These are phyloP conservation scores for Noctua pronuba DNA, from an alignment of 2,888 invertebrate genomes.

Conservation along the genomic window DNA sequence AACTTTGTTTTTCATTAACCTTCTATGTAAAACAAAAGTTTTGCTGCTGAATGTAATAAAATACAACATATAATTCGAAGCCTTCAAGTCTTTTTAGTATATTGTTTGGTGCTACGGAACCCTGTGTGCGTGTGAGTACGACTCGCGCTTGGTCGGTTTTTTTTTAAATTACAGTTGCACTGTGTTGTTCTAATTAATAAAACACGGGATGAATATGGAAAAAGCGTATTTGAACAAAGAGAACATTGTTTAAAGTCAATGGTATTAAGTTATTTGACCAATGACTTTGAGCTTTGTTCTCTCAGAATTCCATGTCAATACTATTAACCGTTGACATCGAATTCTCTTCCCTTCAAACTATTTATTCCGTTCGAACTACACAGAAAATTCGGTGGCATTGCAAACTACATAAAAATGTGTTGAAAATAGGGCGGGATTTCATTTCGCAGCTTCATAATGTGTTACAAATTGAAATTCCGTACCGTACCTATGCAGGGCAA, in stretches of 20 bases:
- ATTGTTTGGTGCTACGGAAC: too few relatives aligned
- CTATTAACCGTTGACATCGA: not conserved
- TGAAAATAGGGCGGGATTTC: not conserved
- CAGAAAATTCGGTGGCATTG: not conserved
- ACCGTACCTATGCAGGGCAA: conserved; percentile 4
- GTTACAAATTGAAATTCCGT: conserved; percentile 40
- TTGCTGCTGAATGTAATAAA: too few relatives aligned
- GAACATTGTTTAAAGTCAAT: not conserved
- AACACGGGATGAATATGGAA: not conserved
- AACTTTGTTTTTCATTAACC: too few relatives aligned
- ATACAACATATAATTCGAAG: too few relatives aligned
- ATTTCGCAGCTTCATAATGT: conserved; percentile 23
- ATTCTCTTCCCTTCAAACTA: not conserved
- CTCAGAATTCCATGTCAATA: too few relatives aligned
- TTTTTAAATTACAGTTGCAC: too few relatives aligned
- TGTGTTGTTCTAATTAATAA: not conserved
- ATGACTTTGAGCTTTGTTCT: too few relatives aligned
- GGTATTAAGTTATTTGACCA: not conserved
- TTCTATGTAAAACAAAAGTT: too few relatives aligned
- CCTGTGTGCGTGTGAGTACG: too few relatives aligned
- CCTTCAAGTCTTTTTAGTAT: too few relatives aligned
- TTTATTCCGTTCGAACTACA: not conserved
- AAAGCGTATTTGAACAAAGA: not conserved
- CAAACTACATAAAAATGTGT: not conserved
- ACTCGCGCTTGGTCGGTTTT: not conserved